Conservation (phyloP, 1,140 invertebrate species). For the Trichogramma pretiosum region DNA sequence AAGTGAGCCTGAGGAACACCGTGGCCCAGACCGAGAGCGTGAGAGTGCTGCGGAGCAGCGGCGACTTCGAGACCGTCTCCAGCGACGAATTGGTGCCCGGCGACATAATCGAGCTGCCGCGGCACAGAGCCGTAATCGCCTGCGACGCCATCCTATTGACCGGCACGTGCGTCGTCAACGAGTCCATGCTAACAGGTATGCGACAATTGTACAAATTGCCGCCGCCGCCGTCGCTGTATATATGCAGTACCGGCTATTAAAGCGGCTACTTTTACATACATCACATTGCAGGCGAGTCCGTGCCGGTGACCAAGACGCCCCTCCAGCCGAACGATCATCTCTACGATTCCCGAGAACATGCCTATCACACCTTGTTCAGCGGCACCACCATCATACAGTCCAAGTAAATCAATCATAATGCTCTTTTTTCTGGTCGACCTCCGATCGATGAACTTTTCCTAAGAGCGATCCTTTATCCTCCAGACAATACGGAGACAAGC, state of each 20-base stretch:
- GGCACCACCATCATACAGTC: conserved; percentile 43
- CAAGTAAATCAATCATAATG: conserved; percentile 26
- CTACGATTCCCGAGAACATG: conserved; percentile 37
- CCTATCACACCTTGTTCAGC: conserved; percentile 40
- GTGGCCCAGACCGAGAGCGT: conserved; percentile 58
- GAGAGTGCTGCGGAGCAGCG: conserved; percentile 45
- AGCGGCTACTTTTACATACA: background rate
- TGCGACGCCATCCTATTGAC: conserved; percentile 84
- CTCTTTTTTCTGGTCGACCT: too few relatives aligned
- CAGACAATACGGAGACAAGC: conserved; percentile 65
- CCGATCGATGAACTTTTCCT: too few relatives aligned
- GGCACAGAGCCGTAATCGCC: conserved; percentile 72
- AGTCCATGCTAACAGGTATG: conserved; percentile 94
- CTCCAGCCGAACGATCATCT: conserved; percentile 30
- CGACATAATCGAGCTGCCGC: conserved; percentile 83
- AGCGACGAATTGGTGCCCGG: conserved; percentile 76
- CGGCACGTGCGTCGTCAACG: conserved; percentile 88
- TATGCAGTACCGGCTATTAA: background rate
- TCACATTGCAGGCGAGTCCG: conserved; percentile 33
- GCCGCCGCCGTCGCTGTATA: too few relatives aligned
- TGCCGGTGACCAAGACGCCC: conserved; percentile 40
- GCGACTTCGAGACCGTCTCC: conserved; percentile 41
- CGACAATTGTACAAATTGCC: too few relatives aligned
- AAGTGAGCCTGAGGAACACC: conserved; percentile 59
- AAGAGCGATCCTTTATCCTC: conserved; percentile 39